Conservation (phyloP, 2,113 vertebrate genomes). For the Smithornis capensis region DNA sequence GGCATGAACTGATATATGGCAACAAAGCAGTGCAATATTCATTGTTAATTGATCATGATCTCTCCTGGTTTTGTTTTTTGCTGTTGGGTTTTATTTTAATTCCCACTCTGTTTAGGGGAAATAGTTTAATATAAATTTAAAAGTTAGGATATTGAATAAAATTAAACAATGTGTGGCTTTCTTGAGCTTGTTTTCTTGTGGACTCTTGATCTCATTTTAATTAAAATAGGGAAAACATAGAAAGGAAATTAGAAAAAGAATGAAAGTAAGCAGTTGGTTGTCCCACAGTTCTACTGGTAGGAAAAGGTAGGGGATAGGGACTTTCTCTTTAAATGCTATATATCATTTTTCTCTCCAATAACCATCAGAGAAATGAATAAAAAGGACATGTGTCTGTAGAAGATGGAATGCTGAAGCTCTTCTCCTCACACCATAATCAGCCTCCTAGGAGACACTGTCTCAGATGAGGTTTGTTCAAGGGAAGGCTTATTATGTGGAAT, state of each 20-base stretch:
- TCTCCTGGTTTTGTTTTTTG: constrained; percentile 32
- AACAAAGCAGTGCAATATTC: constrained; percentile 62
- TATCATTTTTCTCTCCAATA: background rate
- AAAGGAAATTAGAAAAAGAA: constrained; percentile 1
- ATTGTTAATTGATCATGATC: constrained; percentile 56
- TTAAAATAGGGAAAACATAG: constrained; percentile 18
- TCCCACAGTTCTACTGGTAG: background rate
- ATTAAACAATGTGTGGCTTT: background rate
- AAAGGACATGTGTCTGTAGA: background rate
- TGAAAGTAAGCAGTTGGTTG: background rate
- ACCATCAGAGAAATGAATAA: background rate
- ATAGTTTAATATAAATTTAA: background rate
- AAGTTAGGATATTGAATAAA: too few relatives aligned
- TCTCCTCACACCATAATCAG: background rate
- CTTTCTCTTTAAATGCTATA: background rate
- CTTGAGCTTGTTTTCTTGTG: constrained; percentile 3
- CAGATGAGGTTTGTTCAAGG: background rate
- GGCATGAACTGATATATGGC: constrained; percentile 53
- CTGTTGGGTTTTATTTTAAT: constrained; percentile 36
- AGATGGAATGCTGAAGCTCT: background rate
- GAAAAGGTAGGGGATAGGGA: background rate
- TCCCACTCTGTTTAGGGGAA: constrained; percentile 9
- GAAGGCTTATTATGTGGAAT: constrained; percentile 28
- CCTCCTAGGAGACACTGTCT: background rate
- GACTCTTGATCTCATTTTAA: constrained; percentile 47